These are phyloP conservation scores for Clarias platycephalus DNA, from an alignment of 2,797 vertebrate genomes.

Conservation along the genomic window DNA sequence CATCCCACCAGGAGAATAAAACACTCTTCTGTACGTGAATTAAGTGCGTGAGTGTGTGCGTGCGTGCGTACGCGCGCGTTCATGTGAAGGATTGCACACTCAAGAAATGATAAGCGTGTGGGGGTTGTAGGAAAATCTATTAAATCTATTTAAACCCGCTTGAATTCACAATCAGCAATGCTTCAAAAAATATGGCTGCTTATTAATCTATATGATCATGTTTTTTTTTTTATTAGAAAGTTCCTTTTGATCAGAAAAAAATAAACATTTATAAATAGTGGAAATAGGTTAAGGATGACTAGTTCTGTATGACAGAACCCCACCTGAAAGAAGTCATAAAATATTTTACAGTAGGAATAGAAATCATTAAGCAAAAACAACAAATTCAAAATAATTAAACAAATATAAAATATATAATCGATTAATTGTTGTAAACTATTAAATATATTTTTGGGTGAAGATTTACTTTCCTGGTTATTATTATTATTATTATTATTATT, in stretches of 20 bases:
- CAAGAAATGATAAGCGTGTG: background rate
- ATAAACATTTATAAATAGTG: background rate
- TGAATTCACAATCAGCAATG: background rate
- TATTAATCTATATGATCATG: background rate
- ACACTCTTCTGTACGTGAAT: background rate
- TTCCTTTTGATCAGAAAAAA: too few relatives aligned
- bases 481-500: background rate
- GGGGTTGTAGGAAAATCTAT: background rate
- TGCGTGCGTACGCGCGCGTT: background rate
- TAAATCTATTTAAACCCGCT: background rate
- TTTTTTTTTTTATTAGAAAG: background rate
- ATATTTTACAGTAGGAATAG: background rate
- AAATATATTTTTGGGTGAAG: background rate
- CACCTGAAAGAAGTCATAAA: background rate
- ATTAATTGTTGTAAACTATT: background rate
- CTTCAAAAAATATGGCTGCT: background rate
- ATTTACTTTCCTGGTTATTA: background rate
- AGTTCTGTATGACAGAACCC: background rate
- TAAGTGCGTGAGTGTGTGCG: background rate
- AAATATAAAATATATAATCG: background rate
- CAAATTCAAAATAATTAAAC: background rate
- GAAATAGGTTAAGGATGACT: background rate
- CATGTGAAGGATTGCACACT: conserved; percentile 13
- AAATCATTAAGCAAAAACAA: background rate
- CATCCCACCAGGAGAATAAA: background rate